Base-by-base conservation (phyloP, 2,888 invertebrate species). In the Brachypterus glaber region DNA sequence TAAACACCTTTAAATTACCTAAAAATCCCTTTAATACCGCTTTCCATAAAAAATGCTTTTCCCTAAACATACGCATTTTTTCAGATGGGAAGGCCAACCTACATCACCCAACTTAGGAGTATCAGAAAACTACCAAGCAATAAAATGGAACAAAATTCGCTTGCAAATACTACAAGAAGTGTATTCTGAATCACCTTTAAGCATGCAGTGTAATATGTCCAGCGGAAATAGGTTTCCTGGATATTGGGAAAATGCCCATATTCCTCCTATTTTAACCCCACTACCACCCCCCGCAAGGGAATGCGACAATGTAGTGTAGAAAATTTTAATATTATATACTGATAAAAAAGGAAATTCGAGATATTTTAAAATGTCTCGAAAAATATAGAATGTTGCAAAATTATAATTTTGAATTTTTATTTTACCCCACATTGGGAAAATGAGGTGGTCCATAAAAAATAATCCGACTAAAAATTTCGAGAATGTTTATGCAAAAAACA, bases 161-260 rank as follows among this genome's bases (percentile, higher is more conserved):
- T 75, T 79, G 0, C 71, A 77, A 44, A 71, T 89, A 16, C 68
- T 96, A 31, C 72, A 79, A 46, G 73, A 79, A 40, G 77, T 93
- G 37, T 96, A 93, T 61, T 70, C 75, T 14, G 79, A 82, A 50
- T 82, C 93, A 2, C 85, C 92, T 2, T 73, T 96, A 39, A 91
- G 92, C 55, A 92, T 96, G 92, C 95, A 95, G 59, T 96, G 96
- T 63, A 95, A 96, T 64, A 81, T 81, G 63, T 93, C 93, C 1
- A 83, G 87, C 54, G 95, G 95, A 7, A 73, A 75, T 41, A 73
- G 92, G 47, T 90, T 91, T 67, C 90, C 89, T 45, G 90, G 82
- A 1, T 71, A 73, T 37, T 81, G 80, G 80, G 73, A 76, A 48
- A 74, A 76, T 46, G 70, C 76, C 33, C 71, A 70, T 1, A 55